Conservation (phyloP, 2,113 vertebrate species). For the Brachyhypopomus gauderio region DNA sequence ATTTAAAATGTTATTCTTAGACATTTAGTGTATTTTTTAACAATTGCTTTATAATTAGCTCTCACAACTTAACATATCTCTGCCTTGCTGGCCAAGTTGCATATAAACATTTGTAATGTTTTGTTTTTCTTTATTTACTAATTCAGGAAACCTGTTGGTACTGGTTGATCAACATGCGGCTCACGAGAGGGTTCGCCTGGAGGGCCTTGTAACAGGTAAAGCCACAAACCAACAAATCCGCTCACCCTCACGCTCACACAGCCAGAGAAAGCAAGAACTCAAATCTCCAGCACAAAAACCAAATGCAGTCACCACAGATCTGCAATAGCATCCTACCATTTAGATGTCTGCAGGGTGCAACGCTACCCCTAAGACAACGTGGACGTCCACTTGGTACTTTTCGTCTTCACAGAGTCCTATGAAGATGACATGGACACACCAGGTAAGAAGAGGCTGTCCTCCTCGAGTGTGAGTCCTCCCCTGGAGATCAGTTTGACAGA, state of each 20-base stretch:
- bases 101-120: neutral
- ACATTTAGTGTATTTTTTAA: too few relatives aligned
- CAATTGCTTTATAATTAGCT: too few relatives aligned
- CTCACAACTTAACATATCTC: too few relatives aligned
- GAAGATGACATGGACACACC: constrained; percentile 76
- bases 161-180: constrained; percentile 96
- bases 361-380: neutral
- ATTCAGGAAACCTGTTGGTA: constrained; percentile 85
- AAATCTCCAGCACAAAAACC: neutral
- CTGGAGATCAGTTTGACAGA: constrained; percentile 84
- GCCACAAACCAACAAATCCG: neutral
- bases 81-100: neutral
- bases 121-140: constrained; percentile 20
- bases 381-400: constrained; percentile 6
- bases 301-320: neutral
- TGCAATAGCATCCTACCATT: neutral
- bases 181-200: constrained; percentile 91
- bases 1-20: neutral
- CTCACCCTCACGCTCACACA: too few relatives aligned
- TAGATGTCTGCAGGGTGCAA: neutral
- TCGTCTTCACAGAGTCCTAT: constrained; percentile 83
- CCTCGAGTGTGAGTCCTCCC: constrained; percentile 85
- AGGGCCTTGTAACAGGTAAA: constrained; percentile 88
- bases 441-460: constrained; percentile 81
- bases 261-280: neutral